Conservation (phyloP, 2,888 invertebrate genomes). For the Drosophila helvetica region DNA sequence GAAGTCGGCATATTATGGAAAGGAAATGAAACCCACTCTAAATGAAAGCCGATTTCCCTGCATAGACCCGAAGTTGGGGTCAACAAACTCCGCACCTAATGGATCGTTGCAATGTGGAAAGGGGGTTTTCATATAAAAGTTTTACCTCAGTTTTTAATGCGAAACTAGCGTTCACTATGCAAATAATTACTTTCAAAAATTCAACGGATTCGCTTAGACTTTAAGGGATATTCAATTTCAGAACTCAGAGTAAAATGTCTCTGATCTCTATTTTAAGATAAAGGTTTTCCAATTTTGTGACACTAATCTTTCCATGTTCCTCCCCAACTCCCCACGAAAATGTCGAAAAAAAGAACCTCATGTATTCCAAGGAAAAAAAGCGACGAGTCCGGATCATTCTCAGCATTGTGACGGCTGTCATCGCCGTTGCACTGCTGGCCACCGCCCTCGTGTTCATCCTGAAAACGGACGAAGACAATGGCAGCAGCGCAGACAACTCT, state of each 20-base stretch:
- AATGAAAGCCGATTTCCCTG: constrained; percentile 26
- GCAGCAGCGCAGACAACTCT: constrained; percentile 73
- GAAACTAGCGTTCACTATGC: too few species aligned
- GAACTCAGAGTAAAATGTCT: too few species aligned
- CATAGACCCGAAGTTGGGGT: constrained; percentile 8
- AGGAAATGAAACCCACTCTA: constrained; percentile 18
- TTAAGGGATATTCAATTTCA: too few species aligned
- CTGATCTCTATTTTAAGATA: background rate
- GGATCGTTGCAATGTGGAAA: background rate
- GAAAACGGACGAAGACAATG: constrained; percentile 68
- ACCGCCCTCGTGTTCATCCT: constrained; percentile 86
- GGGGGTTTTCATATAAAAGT: background rate
- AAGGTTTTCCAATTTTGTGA: background rate
- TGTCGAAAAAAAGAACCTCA: constrained; percentile 86
- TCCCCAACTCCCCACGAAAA: constrained; percentile 33
- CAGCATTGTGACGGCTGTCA: constrained; percentile 85
- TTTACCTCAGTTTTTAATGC: background rate
- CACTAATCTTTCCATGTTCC: background rate
- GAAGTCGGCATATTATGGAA: constrained; percentile 19
- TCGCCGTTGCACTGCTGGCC: constrained; percentile 86
- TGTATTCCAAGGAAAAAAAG: constrained; percentile 85
- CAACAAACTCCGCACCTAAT: constrained; percentile 2
- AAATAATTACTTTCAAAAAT: background rate
- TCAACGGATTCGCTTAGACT: background rate
- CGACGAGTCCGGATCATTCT: constrained; percentile 86